Base-by-base conservation (phyloP, 2,888 invertebrate genomes). In the Carabus problematicus region DNA sequence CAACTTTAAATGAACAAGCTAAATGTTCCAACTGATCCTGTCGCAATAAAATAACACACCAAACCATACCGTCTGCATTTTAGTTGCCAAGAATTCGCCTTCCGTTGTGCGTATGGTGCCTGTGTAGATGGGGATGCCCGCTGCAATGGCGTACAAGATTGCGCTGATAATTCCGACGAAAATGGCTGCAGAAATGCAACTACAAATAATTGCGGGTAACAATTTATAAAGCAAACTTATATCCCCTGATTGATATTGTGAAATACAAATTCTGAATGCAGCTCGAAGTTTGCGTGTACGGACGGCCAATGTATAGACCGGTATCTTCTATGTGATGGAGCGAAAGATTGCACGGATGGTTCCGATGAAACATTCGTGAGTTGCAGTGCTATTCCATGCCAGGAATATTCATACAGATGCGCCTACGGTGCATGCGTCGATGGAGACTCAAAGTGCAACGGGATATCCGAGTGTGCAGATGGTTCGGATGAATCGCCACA, bases 351-450 rank as follows among this genome's bases (percentile, higher is more conserved):
- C 72, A 72, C 39, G 8, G 85, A 85, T 75, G 76, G 77, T 9
- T 82, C 83, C 16, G 85, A 85, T 72, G 85, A 85, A 75, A 82
- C 80, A n/a, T 61, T 45, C 43, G 72, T 72, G 8, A 73, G 75
- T 41, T 76, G 77, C 56, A 75, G 43, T 14, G 14, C 49, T 29
- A 40, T 70, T 8, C 59, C 41, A 18, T 71, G 71, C 18, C 71
- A 63, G 9, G 56, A 62, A 6, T 85, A 83, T 73, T 82, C 86
- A 62, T 89, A 87, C 78, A 85, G 86, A 49, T 89, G 89, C 75
- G 82, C 82, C 0, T 88, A 89, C 73, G 88, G 88, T 1, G 88
- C 86, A 0, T 89, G 89, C 72, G 83, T 88, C 0, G 86, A 88
- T 72, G 82, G 84, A 11, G 83, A 84, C 14, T 76, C 81, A 0